Evolutionary conservation across 2,113 vertebrate genomes (phyloP).

Genomic region (Hirundichthys speculiger): DNA sequence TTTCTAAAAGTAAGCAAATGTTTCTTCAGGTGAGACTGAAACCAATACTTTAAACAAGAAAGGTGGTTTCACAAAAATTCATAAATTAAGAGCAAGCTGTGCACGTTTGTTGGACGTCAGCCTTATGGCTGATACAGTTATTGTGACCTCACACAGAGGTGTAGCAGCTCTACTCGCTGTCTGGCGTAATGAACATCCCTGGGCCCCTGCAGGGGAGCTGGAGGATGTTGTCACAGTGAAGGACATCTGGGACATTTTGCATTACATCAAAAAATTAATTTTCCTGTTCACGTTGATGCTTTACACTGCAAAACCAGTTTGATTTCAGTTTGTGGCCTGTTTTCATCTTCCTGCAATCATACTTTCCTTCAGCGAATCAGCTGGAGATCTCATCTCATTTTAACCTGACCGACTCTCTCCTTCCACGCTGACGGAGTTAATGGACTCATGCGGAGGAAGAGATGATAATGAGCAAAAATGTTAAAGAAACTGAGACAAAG

Average conservation of each 20-base stretch:
- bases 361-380: background rate
- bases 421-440: background rate
- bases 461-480: background rate
- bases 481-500: background rate
- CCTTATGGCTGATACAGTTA: too few relatives aligned
- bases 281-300: background rate
- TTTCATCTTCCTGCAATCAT: background rate
- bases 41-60: too few relatives aligned
- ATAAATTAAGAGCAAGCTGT: too few relatives aligned
- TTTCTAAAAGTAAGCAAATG: too few relatives aligned
- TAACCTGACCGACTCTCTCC: background rate
- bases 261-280: accelerated
- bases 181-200: background rate
- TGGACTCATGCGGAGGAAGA: constrained; percentile 11
- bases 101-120: too few relatives aligned
- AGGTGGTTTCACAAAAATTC: too few relatives aligned
- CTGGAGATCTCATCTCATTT: constrained; percentile 18
- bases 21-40: too few relatives aligned
- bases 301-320: background rate
- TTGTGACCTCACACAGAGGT: background rate
- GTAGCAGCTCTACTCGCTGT: accelerated
- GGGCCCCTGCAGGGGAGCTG: background rate
- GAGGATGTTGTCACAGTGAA: background rate
- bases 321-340: background rate
- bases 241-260: background rate